phyloP scores from a whole-genome alignment of 2,888 invertebrate species.

The Epistrophe eligans region DNA sequence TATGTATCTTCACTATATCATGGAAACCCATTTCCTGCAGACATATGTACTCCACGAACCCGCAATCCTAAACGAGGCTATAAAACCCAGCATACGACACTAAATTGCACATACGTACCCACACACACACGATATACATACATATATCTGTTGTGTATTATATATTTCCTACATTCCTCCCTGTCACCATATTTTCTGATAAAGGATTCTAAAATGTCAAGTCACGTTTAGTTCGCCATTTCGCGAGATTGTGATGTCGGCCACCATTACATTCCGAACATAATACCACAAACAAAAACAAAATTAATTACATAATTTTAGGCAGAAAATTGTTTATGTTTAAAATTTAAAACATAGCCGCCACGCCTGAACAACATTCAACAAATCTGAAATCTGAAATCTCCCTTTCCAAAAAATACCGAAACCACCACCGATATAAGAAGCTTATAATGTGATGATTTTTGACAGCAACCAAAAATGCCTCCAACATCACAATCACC shows the following conservation, averaged over 20 bases:
- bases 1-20: conserved; percentile 10
- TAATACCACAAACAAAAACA: conserved; percentile 52
- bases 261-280: conserved; percentile 44
- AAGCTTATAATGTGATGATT: conserved; percentile 61
- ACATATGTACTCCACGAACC: conserved; percentile 30
- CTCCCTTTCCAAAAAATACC: not conserved
- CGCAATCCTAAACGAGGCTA: conserved; percentile 54
- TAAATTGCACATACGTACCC: conserved; percentile 57
- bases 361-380: not conserved
- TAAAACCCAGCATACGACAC: conserved; percentile 59
- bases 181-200: conserved; percentile 11
- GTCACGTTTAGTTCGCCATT: conserved; percentile 53
- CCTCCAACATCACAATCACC: too few relatives aligned
- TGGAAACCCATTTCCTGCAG: conserved; percentile 29
- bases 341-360: conserved; percentile 11
- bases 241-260: not conserved
- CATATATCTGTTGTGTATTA: not conserved
- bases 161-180: not conserved
- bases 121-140: not conserved
- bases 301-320: conserved; percentile 58
- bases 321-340: conserved; percentile 34
- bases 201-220: conserved; percentile 59
- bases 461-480: conserved; percentile 44
- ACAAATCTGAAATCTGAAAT: not conserved
- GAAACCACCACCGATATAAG: conserved; percentile 15